Percentiles rank a stretch among this genome's conserved stretches.
phyloP scores from a whole-genome alignment of 2,113 vertebrate species.

The Mola mola region DNA sequence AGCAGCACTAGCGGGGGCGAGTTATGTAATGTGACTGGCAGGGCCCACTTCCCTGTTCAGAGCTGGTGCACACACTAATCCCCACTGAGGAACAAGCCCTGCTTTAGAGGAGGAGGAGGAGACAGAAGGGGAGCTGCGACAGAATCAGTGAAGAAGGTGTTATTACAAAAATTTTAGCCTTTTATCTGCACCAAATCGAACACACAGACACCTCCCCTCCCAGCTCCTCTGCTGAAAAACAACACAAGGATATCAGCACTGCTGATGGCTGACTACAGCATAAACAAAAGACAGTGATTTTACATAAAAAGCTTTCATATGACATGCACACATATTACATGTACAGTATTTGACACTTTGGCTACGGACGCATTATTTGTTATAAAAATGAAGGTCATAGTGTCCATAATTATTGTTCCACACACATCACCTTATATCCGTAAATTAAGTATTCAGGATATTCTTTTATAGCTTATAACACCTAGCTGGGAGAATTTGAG shows the following conservation, averaged over 20 bases:
- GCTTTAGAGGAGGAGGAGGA: conserved; percentile 56
- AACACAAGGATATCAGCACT: conserved; percentile 37
- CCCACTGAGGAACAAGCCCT: conserved; percentile 73
- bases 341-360: too few species aligned
- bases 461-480: too few species aligned
- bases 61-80: conserved; percentile 79
- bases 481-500: too few species aligned
- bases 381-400: neutral
- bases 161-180: conserved; percentile 67
- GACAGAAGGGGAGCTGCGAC: conserved; percentile 51
- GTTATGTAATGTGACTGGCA: conserved; percentile 86
- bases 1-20: conserved; percentile 71
- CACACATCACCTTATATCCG: too few species aligned
- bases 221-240: conserved; percentile 36
- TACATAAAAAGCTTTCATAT: neutral
- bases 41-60: conserved; percentile 77
- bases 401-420: too few species aligned
- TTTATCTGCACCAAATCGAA: conserved; percentile 63
- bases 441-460: too few species aligned
- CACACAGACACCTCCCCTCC: conserved; percentile 31
- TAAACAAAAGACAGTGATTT: too few species aligned
- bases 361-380: too few species aligned
- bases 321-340: neutral
- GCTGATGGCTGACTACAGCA: conserved; percentile 20
- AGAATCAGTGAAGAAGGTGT: conserved; percentile 45